phyloP scores from a whole-genome alignment of 2,113 vertebrate genomes.

The Sciurus niger region DNA sequence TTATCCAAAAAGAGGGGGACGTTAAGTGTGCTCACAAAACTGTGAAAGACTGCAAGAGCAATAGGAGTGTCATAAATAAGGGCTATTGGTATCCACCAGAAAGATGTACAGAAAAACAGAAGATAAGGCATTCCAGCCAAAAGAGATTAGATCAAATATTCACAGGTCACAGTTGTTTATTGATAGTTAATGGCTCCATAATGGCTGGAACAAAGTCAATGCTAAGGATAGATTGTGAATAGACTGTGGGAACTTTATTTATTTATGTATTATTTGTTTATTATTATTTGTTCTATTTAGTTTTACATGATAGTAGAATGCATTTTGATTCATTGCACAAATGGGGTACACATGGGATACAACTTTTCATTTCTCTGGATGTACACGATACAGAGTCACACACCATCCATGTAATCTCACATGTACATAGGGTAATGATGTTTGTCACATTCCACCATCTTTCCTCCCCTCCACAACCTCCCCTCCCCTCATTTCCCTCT shows the following conservation, averaged over 20 bases:
- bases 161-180: not conserved
- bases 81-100: not conserved
- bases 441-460: too few species aligned
- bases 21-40: not conserved
- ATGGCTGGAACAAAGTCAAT: not conserved
- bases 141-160: not conserved
- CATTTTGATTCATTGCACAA: too few species aligned
- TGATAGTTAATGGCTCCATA: not conserved
- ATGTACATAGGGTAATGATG: too few species aligned
- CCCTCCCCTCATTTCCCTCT: too few species aligned
- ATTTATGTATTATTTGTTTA: too few species aligned
- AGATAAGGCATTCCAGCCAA: not conserved
- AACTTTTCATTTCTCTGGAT: too few species aligned
- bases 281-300: too few species aligned
- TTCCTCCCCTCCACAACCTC: too few species aligned
- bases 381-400: too few species aligned
- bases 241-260: not conserved
- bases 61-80: not conserved
- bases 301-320: too few species aligned
- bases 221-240: not conserved
- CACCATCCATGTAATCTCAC: too few species aligned
- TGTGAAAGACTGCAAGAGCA: not conserved
- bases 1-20: not conserved
- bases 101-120: not conserved
- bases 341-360: too few species aligned